A percentile compares a stretch with the other conserved stretches of the same genome.
These are phyloP conservation scores for Aphodius sticticus DNA, from an alignment of 2,888 invertebrate genomes.

Conservation along the genomic window DNA sequence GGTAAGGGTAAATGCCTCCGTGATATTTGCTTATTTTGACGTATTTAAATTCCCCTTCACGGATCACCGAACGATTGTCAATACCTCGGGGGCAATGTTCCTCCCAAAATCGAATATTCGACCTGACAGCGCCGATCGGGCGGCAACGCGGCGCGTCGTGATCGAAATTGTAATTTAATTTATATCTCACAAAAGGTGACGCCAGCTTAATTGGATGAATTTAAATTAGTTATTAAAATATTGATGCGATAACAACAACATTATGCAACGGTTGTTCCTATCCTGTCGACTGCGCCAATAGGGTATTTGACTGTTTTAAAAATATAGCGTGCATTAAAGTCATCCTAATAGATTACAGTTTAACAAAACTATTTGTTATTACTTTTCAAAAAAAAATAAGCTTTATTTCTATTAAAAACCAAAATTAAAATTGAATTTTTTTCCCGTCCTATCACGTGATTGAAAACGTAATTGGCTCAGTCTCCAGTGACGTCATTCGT, in stretches of 20 bases:
- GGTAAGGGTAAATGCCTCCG: slow-evolving; percentile 42
- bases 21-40: slow-evolving; percentile 50
- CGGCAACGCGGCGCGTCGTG: slow-evolving; percentile 34
- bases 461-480: no score
- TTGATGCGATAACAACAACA: not conserved
- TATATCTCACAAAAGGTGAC: slow-evolving; percentile 27
- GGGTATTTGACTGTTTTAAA: no score
- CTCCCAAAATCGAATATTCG: slow-evolving; percentile 34
- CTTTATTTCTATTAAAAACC: no score
- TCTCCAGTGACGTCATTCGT: no score
- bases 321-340: no score
- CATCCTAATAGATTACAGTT: no score
- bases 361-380: no score
- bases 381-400: no score
- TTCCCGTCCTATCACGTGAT: no score
- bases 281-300: no score
- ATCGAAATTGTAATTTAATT: slow-evolving; percentile 38
- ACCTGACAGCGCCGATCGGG: slow-evolving; percentile 29
- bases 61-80: slow-evolving; percentile 47
- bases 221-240: slow-evolving; percentile 16
- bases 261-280: not conserved
- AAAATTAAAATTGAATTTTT: no score
- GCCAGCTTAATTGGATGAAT: slow-evolving; percentile 6
- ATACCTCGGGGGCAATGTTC: slow-evolving; percentile 41
- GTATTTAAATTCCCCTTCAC: slow-evolving; percentile 47